Evolutionary conservation across 2,888 invertebrate genomes (phyloP), one percentile per base, ranked within the genome.

Genomic region (Nudaria mundana): DNA sequence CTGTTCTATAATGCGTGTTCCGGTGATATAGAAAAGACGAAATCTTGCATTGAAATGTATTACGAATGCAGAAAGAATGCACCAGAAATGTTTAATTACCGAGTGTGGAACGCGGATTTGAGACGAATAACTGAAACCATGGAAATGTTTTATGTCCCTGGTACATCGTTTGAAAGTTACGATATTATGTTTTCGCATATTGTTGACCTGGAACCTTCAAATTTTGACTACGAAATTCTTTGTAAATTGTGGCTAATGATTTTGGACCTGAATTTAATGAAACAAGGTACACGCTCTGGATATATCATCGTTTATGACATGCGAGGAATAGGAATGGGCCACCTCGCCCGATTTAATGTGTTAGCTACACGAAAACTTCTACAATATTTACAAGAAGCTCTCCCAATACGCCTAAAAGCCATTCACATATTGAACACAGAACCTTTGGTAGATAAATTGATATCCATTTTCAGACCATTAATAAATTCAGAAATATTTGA

Each of bases 1-100:
- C 69, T 92, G 24, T 93, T 94, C 63, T 89, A 92, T 52, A 89
- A 93, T 57, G 92, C 93, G 31, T 93, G 93, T 69, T 90, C 91
- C 44, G 91, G 89, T 39, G 81, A 92, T 28, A 57, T 91, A 50
- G 91, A 91, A n/a, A 88, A 86, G 34, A 91, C 91, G 0, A 91
- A 91, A 64, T 75, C 67, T 8, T 93, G 93, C 54, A 91, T 94
- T 53, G 85, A 90, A 52, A 87, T 86, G 40, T 93, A 92, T 74
- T 93, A 92, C 63, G 80, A 81, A 14, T 75, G 90, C 36, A 88
- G 91, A 47, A 89, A 88, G 51, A 90, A 89, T 51, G 83, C 89
- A 0, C 92, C 93, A 1, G 92, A 93, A 61, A 86, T 93, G 48
- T 94, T 93, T 60, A 86, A 84, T 39, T 86, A 91, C 43, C 81